Conservation (phyloP, 2,113 vertebrate genomes). For the Melanostigma gelatinosum region DNA sequence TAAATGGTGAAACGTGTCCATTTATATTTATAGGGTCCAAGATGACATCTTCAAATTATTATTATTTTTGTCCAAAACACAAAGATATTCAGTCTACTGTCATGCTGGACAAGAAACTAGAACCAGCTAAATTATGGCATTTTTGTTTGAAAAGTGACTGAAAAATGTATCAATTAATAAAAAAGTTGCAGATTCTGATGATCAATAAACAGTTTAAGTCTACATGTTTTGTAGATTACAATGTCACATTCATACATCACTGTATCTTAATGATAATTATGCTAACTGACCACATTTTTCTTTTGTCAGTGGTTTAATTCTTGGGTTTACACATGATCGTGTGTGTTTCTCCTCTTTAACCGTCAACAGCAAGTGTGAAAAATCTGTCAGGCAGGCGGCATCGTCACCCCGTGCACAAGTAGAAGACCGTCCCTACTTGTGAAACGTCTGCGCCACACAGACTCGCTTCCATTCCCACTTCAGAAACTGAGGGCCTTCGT, state of each 20-base stretch:
- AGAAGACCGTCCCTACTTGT: slow-evolving; percentile 42
- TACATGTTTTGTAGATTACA: neutral
- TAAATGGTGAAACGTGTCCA: neutral
- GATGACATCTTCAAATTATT: neutral
- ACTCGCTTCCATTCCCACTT: slow-evolving; percentile 22
- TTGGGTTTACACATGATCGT: neutral
- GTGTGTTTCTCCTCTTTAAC: slow-evolving; percentile 45
- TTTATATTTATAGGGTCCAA: neutral
- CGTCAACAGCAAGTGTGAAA: slow-evolving; percentile 48
- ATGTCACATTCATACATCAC: neutral
- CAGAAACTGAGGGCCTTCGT: slow-evolving; percentile 18
- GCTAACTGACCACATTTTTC: neutral
- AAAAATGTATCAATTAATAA: neutral
- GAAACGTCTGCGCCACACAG: slow-evolving; percentile 43
- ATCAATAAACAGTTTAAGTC: neutral
- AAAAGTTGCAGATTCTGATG: neutral
- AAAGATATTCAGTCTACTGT: slow-evolving; percentile 2
- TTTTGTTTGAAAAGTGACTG: neutral
- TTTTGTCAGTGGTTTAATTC: neutral
- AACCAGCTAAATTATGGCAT: neutral
- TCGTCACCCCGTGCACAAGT: slow-evolving; percentile 40
- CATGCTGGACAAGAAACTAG: neutral
- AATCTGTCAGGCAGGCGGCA: slow-evolving; percentile 54
- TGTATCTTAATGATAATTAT: slow-evolving; percentile 18
- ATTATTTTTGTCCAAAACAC: neutral